Conservation (phyloP, 2,113 vertebrate species). For the Dascyllus trimaculatus region DNA sequence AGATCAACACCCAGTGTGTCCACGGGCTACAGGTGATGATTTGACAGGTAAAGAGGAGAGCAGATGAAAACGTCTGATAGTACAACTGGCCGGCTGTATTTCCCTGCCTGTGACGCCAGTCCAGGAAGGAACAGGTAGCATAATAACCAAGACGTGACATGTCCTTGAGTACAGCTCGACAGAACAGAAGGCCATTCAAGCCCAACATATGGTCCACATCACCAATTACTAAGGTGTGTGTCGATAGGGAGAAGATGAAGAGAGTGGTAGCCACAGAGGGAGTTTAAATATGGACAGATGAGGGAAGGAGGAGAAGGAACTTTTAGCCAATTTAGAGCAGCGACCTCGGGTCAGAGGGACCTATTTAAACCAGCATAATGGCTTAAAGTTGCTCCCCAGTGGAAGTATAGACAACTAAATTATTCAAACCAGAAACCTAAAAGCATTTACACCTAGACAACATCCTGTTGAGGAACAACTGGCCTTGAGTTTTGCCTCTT, state of each 20-base stretch:
- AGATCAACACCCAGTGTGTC: constrained; percentile 20
- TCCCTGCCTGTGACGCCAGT: constrained; percentile 49
- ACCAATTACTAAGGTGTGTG: constrained; percentile 74
- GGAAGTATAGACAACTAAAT: background rate
- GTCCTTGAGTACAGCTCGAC: constrained; percentile 25
- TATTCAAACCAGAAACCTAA: constrained; percentile 10
- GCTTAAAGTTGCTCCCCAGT: constrained; percentile 12
- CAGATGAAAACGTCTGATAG: constrained; percentile 17
- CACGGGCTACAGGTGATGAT: constrained; percentile 16
- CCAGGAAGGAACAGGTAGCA: constrained; percentile 47
- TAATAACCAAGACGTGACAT: constrained; percentile 44
- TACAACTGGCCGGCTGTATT: constrained; percentile 46
- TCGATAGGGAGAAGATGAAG: constrained; percentile 58
- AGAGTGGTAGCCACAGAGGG: constrained; percentile 42
- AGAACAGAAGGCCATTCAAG: constrained; percentile 71
- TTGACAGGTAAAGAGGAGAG: constrained; percentile 30
- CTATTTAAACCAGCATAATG: constrained; percentile 25
- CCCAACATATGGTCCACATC: constrained; percentile 75
- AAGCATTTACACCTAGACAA: background rate
- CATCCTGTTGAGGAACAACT: background rate
- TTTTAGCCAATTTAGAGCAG: constrained; percentile 49
- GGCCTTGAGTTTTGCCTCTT: background rate
- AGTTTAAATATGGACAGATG: constrained; percentile 55
- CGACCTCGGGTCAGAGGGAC: constrained; percentile 47
- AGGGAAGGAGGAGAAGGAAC: constrained; percentile 32